Evolutionary conservation across 2,888 invertebrate species (phyloP).

Genomic region (Plebejus argus): DNA sequence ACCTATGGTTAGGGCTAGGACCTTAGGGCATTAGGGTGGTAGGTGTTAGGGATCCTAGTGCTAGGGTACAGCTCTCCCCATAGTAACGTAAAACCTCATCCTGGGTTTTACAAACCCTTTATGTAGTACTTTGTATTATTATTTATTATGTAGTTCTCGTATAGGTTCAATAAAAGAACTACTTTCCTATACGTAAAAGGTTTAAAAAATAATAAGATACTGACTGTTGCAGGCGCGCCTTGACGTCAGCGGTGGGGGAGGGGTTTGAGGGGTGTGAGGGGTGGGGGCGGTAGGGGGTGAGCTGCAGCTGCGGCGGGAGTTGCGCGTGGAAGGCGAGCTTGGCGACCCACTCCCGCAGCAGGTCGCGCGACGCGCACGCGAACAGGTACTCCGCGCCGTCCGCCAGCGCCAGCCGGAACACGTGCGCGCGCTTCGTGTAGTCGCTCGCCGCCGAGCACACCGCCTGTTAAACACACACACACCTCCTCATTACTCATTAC

Average conservation of each 20-base stretch:
- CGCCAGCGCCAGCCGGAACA: slow-evolving; percentile 91
- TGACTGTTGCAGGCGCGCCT: slow-evolving; percentile 61
- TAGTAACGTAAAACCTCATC: too few species aligned
- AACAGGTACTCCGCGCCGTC: slow-evolving; percentile 98
- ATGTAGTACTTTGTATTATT: too few species aligned
- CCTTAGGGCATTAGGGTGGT: too few species aligned
- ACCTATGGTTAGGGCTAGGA: too few species aligned
- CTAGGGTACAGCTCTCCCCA: too few species aligned
- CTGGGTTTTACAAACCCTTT: too few species aligned
- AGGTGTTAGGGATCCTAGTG: too few species aligned
- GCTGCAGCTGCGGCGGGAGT: slow-evolving; percentile 93
- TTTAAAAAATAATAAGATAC: slow-evolving; percentile 2
- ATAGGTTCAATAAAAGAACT: too few species aligned
- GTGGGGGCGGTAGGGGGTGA: slow-evolving; percentile 87
- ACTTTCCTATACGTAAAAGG: too few species aligned
- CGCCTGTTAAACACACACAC: slow-evolving; percentile 74
- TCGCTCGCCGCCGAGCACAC: slow-evolving; percentile 93
- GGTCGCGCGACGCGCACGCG: slow-evolving; percentile 85
- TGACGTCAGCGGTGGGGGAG: slow-evolving; percentile 62
- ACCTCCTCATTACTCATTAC: not conserved
- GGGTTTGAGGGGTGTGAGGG: slow-evolving; percentile 74
- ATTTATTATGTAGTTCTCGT: too few species aligned
- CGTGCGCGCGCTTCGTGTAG: slow-evolving; percentile 97
- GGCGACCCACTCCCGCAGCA: slow-evolving; percentile 94
- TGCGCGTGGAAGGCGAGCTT: slow-evolving; percentile 96